phyloP scores from a whole-genome alignment of 2,888 invertebrate genomes.

The Stenolophus ochropezus region DNA sequence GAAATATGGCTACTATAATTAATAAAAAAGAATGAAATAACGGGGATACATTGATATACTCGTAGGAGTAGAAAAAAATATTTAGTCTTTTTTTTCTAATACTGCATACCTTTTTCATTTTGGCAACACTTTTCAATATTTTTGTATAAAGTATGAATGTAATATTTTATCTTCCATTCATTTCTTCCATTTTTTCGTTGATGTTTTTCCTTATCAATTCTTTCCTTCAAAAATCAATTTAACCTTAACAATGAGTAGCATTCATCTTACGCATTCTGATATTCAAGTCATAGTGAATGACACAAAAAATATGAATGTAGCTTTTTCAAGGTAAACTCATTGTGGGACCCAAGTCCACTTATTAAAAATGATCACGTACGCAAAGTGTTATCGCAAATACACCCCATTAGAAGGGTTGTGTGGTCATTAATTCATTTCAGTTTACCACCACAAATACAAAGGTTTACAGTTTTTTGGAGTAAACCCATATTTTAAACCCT shows the following conservation, averaged over 20 bases:
- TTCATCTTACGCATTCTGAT: not conserved
- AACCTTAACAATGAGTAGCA: not conserved
- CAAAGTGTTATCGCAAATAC: not conserved
- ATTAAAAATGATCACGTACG: not conserved
- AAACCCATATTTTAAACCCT: too few relatives aligned
- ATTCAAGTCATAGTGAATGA: not conserved
- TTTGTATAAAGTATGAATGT: not conserved
- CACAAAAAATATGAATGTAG: not conserved
- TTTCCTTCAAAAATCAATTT: not conserved
- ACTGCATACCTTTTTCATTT: too few relatives aligned
- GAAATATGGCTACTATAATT: too few relatives aligned
- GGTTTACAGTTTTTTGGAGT: not conserved
- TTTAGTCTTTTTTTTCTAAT: too few relatives aligned
- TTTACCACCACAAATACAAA: not conserved
- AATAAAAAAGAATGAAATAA: too few relatives aligned
- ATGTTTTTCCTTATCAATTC: not conserved
- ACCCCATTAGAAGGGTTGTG: slow-evolving; percentile 3
- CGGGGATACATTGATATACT: too few relatives aligned
- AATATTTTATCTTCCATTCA: not conserved
- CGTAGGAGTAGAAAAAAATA: too few relatives aligned
- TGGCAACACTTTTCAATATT: too few relatives aligned
- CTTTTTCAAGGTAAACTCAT: not conserved
- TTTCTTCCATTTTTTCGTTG: not conserved
- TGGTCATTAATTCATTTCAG: not conserved
- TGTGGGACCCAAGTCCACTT: not conserved